A percentile compares a stretch with the other conserved stretches of the same genome.
Evolutionary conservation across 1,140 invertebrate genomes (phyloP).

Genomic region (Drosophila punjabiensis): DNA sequence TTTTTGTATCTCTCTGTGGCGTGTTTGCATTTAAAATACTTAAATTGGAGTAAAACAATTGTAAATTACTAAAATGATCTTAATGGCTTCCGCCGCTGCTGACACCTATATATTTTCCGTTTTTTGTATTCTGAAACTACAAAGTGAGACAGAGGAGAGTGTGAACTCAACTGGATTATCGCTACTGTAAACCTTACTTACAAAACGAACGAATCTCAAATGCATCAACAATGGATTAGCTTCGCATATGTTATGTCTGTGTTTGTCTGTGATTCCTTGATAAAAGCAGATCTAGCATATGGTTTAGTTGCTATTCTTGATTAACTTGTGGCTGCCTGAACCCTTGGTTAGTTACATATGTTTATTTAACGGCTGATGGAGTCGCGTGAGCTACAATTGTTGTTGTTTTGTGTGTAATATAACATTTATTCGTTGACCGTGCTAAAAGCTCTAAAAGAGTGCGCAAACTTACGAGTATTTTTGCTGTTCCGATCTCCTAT

Average conservation of each 20-base stretch:
- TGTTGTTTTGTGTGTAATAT: conserved; percentile 49
- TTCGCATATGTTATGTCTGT: conserved; percentile 1
- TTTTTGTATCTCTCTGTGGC: conserved; percentile 20
- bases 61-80: conserved; percentile 70
- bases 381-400: conserved; percentile 40
- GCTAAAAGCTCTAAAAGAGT: conserved; percentile 81
- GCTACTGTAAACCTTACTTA: conserved; percentile 44
- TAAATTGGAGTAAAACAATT: conserved; percentile 74
- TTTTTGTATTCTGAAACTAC: conserved; percentile 41
- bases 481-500: conserved; percentile 12
- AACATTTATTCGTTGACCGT: conserved; percentile 78
- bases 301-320: conserved; percentile 42
- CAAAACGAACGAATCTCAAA: conserved; percentile 54
- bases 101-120: conserved; percentile 20
- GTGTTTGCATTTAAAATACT: conserved; percentile 56
- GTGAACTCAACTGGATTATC: conserved; percentile 53
- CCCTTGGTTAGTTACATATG: conserved; percentile 39
- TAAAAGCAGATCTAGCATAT: conserved; percentile 66
- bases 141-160: conserved; percentile 26
- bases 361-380: conserved; percentile 57
- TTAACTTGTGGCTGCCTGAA: conserved; percentile 53
- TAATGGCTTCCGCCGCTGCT: conserved; percentile 33
- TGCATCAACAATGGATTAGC: conserved; percentile 56
- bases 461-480: conserved; percentile 71
- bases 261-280: conserved; percentile 40